A percentile compares a stretch with the other conserved stretches of the same genome.
Evolutionary conservation across 2,888 invertebrate species (phyloP).

Genomic region (Scaptomyza tumidula): DNA sequence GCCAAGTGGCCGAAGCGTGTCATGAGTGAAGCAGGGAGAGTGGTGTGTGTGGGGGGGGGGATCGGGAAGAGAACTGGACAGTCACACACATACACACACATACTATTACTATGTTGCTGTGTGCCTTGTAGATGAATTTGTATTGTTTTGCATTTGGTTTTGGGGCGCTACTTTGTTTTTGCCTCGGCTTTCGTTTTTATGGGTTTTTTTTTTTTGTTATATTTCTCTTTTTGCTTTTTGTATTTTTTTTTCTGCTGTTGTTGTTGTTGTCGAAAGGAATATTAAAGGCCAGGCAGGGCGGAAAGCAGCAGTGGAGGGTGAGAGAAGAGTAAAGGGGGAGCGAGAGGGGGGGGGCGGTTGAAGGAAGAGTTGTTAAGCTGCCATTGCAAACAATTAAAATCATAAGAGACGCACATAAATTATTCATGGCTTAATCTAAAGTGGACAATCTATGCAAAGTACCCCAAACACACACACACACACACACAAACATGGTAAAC

Average conservation of each 20-base stretch:
- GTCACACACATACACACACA: conserved; percentile 12
- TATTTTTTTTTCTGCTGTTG: conserved; percentile 31
- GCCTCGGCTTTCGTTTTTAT: conserved; percentile 62
- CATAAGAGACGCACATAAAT: conserved; percentile 84
- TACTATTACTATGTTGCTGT: conserved; percentile 26
- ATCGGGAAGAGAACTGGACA: conserved; percentile 33
- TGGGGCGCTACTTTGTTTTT: conserved; percentile 77
- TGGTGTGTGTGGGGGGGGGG: background rate
- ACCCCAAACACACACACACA: conserved; percentile 48
- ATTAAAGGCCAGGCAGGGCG: conserved; percentile 50
- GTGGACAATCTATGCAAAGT: conserved; percentile 84
- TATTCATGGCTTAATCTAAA: conserved; percentile 84
- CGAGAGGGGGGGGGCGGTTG: conserved; percentile 9
- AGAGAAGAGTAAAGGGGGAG: background rate
- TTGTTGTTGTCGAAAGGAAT: conserved; percentile 54
- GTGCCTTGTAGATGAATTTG: conserved; percentile 74
- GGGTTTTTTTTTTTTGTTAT: conserved; percentile 14
- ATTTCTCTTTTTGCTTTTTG: conserved; percentile 20
- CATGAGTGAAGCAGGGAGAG: conserved; percentile 15
- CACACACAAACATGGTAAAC: conserved; percentile 32
- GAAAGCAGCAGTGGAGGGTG: background rate
- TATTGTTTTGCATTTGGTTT: conserved; percentile 80
- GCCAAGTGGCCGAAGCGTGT: conserved; percentile 53
- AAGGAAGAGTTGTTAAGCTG: conserved; percentile 77
- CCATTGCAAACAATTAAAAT: conserved; percentile 84